Base-by-base conservation (phyloP, 1,140 invertebrate species). In the Drosophila arizonae region DNA sequence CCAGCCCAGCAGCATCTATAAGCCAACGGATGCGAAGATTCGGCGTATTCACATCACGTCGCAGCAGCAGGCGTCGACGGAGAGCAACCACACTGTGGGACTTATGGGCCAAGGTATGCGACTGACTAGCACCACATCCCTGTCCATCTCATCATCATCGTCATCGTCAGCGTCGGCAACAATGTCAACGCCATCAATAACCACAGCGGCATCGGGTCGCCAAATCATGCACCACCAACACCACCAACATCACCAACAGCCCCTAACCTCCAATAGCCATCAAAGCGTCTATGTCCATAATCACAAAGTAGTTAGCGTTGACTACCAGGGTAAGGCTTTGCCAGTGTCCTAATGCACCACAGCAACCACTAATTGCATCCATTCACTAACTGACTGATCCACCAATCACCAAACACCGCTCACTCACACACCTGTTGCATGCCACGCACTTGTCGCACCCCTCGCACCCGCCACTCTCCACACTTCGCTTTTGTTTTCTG, bases 11-110 rank as follows among this genome's bases (percentile, higher is more conserved):
- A 79, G 75, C 46, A 77, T 90, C 39, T 91, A 82, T 48, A 92
- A 92, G 70, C 88, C 90, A 11, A 65, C 86, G 57, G 91, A 92
- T 52, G 65, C 90, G 3, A 92, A 92, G 72, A 90, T 92, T 55
- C 72, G 90, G 24, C 82, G 90, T 17, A 85, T 91, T 26, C 86
- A 91, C 71, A 90, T 90, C 48, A 86, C 86, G 36, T 74, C 90
- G 5, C 90, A 91, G 55, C 72, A 60, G 55, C 72, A 60, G 48
- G n/a, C 55, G 13, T n/a, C 51, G 3, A 26, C 63, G 8, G 87
- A 79, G 30, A 73, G 28, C 11, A 60, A 10, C 15, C 61, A 81
- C 4, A 52, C 63, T 1, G 66, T 62, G 17, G 55, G 64, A 6
- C 52, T 87, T 3, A 66, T 82, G 65, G 79, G 72, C 1, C 84